Evolutionary conservation across 2,797 vertebrate genomes (phyloP).

Genomic region (Amblyraja radiata): DNA sequence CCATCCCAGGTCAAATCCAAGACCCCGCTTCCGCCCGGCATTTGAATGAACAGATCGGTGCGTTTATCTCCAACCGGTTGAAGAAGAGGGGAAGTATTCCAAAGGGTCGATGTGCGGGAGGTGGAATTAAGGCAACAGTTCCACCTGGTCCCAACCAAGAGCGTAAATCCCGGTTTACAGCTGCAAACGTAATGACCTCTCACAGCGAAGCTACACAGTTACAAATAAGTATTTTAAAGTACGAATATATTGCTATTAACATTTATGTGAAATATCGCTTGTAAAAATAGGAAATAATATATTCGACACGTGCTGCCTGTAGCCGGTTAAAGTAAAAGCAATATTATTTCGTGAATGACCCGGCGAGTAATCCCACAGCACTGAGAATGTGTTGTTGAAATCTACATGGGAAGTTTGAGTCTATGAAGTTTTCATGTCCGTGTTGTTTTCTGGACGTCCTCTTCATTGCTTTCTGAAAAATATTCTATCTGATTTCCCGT

Average conservation of each 20-base stretch:
- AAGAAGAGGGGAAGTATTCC: neutral
- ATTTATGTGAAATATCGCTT: neutral
- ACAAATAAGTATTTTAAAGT: neutral
- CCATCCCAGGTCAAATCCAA: too few species aligned
- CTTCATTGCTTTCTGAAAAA: neutral
- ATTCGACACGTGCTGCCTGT: neutral
- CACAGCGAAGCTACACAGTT: neutral
- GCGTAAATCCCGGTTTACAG: neutral
- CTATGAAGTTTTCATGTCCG: neutral
- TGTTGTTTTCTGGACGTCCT: neutral
- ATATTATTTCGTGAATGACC: too few species aligned
- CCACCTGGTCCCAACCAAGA: neutral
- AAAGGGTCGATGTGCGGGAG: neutral
- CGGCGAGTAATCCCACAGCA: neutral
- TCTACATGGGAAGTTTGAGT: neutral
- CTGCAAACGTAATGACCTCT: neutral
- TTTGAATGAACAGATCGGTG: neutral
- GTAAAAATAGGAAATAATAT: neutral
- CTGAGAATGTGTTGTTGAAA: neutral
- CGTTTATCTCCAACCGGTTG: neutral
- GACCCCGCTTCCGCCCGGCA: too few species aligned
- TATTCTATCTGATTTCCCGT: neutral
- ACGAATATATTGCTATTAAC: neutral
- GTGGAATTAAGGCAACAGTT: neutral
- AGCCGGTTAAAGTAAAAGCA: neutral